Evolutionary conservation across 2,888 invertebrate genomes (phyloP), one percentile per base, ranked within the genome.

Genomic region (Agonopterix alstromeriana): DNA sequence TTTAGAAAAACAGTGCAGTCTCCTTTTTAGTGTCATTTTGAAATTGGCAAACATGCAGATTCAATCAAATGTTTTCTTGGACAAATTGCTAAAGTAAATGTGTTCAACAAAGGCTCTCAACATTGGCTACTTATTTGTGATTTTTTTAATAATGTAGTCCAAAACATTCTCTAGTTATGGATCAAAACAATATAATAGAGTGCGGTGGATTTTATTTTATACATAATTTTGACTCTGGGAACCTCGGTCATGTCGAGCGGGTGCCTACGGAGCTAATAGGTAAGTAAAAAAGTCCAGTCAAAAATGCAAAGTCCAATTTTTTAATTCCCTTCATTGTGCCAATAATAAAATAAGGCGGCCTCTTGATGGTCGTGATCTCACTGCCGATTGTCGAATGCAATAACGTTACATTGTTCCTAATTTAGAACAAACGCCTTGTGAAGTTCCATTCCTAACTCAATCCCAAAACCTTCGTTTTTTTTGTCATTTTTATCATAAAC

Each of bases 161-260:
- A 71, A 70, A 66, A 62, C 67, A 73, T 58, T 67, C n/a, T 62
- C 61, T 69, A 80, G 77, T 72, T 63, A 88, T 88, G 88, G 88
- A 84, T 79, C 77, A 77, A 64, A 84, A 75, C 73, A 84, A 74
- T 73, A 73, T 82, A 66, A 84, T 93, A 61, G 90, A 90, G 68
- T 92, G 93, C 74, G 94, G 92, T 64, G 94, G 93, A 63, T 94
- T 96, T 82, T 90, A 91, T 63, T 97, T 97, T 85, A 93, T 93
- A 63, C 94, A 96, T 63, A 94, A 95, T 77, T 97, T 97, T 89
- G 97, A 97, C 82, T 97, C 97, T 42, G 97, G 96, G 51, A 97
- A 97, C 87, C 90, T 97, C 63, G 93, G 94, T 48, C 92, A 91
- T 82, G 96, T 96, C 47, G 96, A 96, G 76, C 90, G 92, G 67